phyloP scores from a whole-genome alignment of 1,140 invertebrate genomes.

The Lamellibrachia luymesi region DNA sequence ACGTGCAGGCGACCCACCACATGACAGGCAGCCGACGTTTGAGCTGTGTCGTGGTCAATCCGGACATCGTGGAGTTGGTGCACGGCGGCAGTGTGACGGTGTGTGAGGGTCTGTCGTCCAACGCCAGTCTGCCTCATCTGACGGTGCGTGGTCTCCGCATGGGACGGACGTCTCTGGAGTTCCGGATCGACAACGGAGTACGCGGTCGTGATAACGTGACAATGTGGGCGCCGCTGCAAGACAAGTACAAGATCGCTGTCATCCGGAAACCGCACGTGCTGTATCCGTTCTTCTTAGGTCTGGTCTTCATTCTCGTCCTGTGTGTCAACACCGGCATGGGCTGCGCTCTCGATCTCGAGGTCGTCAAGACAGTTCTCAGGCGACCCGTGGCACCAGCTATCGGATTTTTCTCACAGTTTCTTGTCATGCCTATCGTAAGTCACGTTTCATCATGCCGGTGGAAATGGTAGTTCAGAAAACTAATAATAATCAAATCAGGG shows the following conservation, averaged over 20 bases:
- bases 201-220: background rate
- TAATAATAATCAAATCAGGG: too few relatives aligned
- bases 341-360: conserved; percentile 51
- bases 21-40: background rate
- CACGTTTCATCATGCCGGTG: background rate
- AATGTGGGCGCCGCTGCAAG: background rate
- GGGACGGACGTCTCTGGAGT: background rate
- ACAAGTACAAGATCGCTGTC: conserved; percentile 32
- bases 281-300: conserved; percentile 45
- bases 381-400: conserved; percentile 54
- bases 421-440: conserved; percentile 58
- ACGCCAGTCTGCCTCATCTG: background rate
- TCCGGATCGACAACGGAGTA: background rate
- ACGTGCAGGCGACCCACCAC: background rate
- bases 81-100: background rate
- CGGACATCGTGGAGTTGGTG: background rate
- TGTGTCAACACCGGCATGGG: conserved; percentile 56
- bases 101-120: background rate
- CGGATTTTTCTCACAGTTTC: conserved; percentile 56
- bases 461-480: background rate
- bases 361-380: conserved; percentile 51
- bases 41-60: background rate
- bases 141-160: background rate
- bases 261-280: conserved; percentile 36
- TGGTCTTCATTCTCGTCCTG: conserved; percentile 48